Base-by-base conservation (phyloP, 1,140 invertebrate species). In the Oryzaephilus surinamensis region DNA sequence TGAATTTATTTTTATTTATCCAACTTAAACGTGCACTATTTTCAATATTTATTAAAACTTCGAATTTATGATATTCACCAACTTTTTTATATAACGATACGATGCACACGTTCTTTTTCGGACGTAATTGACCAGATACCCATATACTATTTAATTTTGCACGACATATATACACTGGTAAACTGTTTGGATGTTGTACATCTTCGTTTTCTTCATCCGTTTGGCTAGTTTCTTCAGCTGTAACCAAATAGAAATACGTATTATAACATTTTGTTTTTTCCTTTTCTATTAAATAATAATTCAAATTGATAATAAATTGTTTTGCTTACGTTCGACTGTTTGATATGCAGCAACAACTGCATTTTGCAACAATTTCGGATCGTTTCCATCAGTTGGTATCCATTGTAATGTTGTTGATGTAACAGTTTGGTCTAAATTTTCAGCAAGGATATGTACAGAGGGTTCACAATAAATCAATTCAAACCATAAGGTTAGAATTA, bases 41-140 rank as follows among this genome's bases (percentile, higher is more conserved):
- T 43, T 85, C 81, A 32, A 79, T 71, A 59, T 87, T 88, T 50
- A 83, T 72, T 8, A 87, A 60, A 3, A 87, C 67, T 51, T 89
- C 81, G 54, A 83, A 87, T 18, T 67, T 61, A 1, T 71, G 61
- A 44, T 79, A 73, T 16, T 64, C 65, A 28, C 70, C 66, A 4
- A 72, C 74, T 35, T 57, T 67, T n/a, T 70, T 71, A 33, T 71
- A 66, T 17, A 73, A 59, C 6, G 78, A 74, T 4, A 84, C 75
- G 7, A 73, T 71, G 51, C 84, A 88, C 2, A 58, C 61, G 57
- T 43, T 62, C 50, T 37, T 57, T 51, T 65, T 64, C 32, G 66
- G 70, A 51, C 65, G 66, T 44, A 72, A 61, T 60, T 77, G 71
- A 2, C 84, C 84, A 5, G 79, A 69, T 5, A 84, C 72, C 71